These are phyloP conservation scores for Rhinichthys osculus DNA, from an alignment of 2,797 vertebrate genomes.

Conservation along the genomic window DNA sequence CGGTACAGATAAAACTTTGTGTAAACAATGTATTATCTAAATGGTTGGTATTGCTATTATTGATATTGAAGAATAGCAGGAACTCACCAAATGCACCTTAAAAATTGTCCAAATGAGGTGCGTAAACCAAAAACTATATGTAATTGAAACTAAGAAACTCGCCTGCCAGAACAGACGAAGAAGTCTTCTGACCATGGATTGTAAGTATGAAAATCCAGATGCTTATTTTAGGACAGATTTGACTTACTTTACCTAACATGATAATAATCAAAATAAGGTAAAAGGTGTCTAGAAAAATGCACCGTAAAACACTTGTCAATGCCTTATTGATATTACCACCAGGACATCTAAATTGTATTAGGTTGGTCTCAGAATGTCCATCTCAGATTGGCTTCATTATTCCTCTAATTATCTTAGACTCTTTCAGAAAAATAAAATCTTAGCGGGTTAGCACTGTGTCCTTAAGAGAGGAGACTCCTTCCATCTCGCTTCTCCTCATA, in stretches of 20 bases:
- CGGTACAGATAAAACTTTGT: background rate
- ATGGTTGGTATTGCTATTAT: background rate
- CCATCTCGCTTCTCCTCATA: background rate
- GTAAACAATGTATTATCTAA: background rate
- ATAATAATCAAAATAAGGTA: too few relatives aligned
- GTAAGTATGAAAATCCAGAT: too few relatives aligned
- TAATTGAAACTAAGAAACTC: too few relatives aligned
- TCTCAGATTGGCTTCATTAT: constrained; percentile 6
- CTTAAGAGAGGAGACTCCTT: constrained; percentile 1
- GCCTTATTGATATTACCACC: background rate
- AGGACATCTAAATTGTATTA: background rate
- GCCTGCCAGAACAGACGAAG: too few relatives aligned
- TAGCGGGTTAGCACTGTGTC: background rate
- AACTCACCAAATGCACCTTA: background rate
- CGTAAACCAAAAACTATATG: too few relatives aligned
- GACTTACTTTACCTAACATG: too few relatives aligned
- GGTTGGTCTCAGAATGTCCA: background rate
- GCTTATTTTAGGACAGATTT: too few relatives aligned
- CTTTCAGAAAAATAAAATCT: background rate
- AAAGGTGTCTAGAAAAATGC: too few relatives aligned
- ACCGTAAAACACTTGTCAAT: background rate
- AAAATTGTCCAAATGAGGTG: background rate
- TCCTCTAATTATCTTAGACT: background rate
- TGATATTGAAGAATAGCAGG: background rate
- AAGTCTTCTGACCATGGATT: too few relatives aligned